phyloP scores from a whole-genome alignment of 2,797 vertebrate species.

The Dermochelys coriacea region DNA sequence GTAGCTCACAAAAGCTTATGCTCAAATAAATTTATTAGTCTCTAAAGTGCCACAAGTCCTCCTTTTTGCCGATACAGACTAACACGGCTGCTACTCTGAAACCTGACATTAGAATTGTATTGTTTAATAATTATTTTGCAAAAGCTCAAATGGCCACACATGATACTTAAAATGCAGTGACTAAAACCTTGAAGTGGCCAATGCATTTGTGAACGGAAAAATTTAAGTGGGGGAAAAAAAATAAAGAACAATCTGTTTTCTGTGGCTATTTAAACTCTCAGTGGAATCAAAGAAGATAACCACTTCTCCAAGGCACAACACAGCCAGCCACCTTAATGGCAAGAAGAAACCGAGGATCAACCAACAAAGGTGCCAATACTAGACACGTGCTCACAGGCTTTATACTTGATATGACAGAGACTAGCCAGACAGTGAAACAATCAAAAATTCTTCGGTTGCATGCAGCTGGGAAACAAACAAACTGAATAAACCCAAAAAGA shows the following conservation, averaged over 20 bases:
- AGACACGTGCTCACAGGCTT: neutral
- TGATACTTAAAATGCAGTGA: neutral
- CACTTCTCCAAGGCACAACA: neutral
- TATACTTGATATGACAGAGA: neutral
- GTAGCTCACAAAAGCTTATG: no score
- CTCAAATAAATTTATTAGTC: no score
- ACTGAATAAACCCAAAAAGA: neutral
- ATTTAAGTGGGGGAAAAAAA: neutral
- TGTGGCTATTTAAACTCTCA: neutral
- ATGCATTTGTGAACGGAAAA: fast-evolving
- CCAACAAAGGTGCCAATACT: neutral
- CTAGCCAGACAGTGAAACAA: neutral
- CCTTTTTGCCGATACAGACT: no score
- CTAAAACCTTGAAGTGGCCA: neutral
- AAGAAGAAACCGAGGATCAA: neutral
- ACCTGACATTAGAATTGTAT: neutral
- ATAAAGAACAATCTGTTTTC: neutral
- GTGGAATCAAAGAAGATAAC: neutral
- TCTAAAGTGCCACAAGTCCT: no score
- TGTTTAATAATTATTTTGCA: neutral
- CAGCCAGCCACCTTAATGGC: neutral
- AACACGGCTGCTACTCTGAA: no score
- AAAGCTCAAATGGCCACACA: neutral
- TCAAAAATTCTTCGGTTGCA: slow-evolving; percentile 7
- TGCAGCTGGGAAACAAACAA: slow-evolving; percentile 51